Base-by-base conservation (phyloP, 30 jellyfish, hydroid and myxozoan species). In the Aurelia aurita complex sp. Pacific region DNA sequence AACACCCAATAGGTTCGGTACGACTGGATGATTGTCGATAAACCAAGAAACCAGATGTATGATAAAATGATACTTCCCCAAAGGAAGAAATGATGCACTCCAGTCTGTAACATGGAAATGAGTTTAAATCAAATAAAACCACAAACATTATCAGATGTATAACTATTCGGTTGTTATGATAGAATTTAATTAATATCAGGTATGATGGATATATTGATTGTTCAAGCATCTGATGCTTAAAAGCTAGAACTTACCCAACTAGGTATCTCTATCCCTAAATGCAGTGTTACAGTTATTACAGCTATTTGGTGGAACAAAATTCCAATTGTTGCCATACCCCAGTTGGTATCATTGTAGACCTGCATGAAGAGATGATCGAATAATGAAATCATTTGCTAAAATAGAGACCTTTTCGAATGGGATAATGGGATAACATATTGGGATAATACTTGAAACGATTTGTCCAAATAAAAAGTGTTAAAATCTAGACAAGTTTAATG, bases 201-300 rank as follows among this genome's bases (percentile, higher is more conserved):
- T 23, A 40, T 40, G 52, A 3, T 46, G 0, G 6, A 6, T 2
- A 46, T 6, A 46, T 46, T 46, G 57, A 46, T 6, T 46, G 15
- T 4, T 46, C 57, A 46, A 9, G 14, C 14, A 46, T 46, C 0
- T 3, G 14, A 9, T 9, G 12, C 8, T 46, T 46, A 7, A 46
- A 46, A 6, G 57, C 57, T 18, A 1, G 32, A 53, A 82, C 92
- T 84, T 33, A 94, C 98, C 94, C 96, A 86, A 77, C 88, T 94
- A 17, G 98, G 98, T 57, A 89, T 88, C 89, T 94, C 98, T 29
- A 94, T 79, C 18, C 89, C 92, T 67, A 88, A 82, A 76, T 94
- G 98, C n/a, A 88, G 64, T 14, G 96, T 66, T 8, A 73, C 96
- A 2, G 98, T 94, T 12, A 88, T 63, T 5, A 94, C 98, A 33